These are phyloP conservation scores for Acrobasis suavella DNA, from an alignment of 2,888 invertebrate species.

Conservation along the genomic window DNA sequence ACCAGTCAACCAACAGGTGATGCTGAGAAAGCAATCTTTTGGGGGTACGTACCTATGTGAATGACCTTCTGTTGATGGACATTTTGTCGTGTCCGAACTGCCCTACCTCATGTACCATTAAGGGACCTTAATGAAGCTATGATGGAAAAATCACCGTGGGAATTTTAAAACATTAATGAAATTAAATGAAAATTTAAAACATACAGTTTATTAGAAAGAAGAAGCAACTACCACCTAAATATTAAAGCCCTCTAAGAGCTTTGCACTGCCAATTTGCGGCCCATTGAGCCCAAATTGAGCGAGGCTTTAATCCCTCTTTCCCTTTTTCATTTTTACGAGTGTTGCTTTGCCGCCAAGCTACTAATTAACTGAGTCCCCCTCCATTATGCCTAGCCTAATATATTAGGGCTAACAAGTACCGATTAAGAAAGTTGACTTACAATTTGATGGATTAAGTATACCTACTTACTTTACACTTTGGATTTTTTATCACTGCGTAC, in stretches of 20 bases:
- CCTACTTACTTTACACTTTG: background rate
- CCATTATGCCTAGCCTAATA: constrained; percentile 24
- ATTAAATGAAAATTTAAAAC: too few relatives aligned
- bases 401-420: constrained; percentile 17
- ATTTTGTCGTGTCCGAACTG: too few relatives aligned
- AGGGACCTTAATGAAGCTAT: too few relatives aligned
- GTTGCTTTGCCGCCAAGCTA: constrained; percentile 52
- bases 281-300: constrained; percentile 69
- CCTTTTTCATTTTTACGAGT: constrained; percentile 67
- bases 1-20: too few relatives aligned
- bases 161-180: too few relatives aligned
- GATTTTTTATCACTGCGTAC: too few relatives aligned
- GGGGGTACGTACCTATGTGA: too few relatives aligned
- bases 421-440: constrained; percentile 20
- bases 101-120: too few relatives aligned
- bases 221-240: constrained; percentile 7
- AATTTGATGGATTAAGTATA: constrained; percentile 3
- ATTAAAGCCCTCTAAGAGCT: constrained; percentile 57
- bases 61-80: too few relatives aligned
- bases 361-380: constrained; percentile 57
- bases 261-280: constrained; percentile 64
- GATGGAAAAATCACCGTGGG: too few relatives aligned
- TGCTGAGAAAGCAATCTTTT: too few relatives aligned
- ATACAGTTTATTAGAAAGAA: too few relatives aligned
- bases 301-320: constrained; percentile 59